Evolutionary conservation across 2,888 invertebrate genomes (phyloP), one percentile per base, ranked within the genome.

Genomic region (Drosophila eohydei): DNA sequence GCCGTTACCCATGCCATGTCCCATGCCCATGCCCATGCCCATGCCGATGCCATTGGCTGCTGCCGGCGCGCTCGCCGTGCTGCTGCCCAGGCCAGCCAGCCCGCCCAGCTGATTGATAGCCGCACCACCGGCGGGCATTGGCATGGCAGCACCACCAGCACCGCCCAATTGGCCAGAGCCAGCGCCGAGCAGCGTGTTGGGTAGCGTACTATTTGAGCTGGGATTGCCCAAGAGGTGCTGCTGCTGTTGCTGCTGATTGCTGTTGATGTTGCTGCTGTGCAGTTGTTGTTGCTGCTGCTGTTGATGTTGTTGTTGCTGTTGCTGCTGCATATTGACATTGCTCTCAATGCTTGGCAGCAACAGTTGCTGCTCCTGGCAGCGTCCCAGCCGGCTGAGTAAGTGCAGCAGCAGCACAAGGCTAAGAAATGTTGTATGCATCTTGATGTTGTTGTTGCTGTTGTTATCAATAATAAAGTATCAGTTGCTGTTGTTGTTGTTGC

Each of bases 141-240:
- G 50, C 26, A 70, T 28, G 26, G 16, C 28, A 26, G 40, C 54
- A 9, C 48, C 66, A 16, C 55, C 58, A n/a, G 40, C 59, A 11
- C 69, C 78, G 7, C 65, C 75, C 44, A 74, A n/a, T 61, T 69
- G 71, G 36, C 71, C 72, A 7, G 67, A 34, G 12, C 34, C 60
- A 5, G 21, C 14, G 54, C 61, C 56, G 63, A 64, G 67, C 12
- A 79, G 71, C 58, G 91, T 88, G 34, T 76, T 91, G 41, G 89
- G 76, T 44, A 91, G 34, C n/a, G 91, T 80, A 71, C 90, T 91
- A 65, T 85, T 81, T 41, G 68, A 62, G 16, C 77, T 71, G 55
- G 62, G 66, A 55, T 80, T 82, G 68, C 54, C 14, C 12, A 55
- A 40, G 28, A 36, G 32, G 11, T 14, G 51, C 21, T 36, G 51